A percentile compares a stretch with the other conserved stretches of the same genome.
Conservation (phyloP, 1,140 invertebrate species). For the Proales similis region DNA sequence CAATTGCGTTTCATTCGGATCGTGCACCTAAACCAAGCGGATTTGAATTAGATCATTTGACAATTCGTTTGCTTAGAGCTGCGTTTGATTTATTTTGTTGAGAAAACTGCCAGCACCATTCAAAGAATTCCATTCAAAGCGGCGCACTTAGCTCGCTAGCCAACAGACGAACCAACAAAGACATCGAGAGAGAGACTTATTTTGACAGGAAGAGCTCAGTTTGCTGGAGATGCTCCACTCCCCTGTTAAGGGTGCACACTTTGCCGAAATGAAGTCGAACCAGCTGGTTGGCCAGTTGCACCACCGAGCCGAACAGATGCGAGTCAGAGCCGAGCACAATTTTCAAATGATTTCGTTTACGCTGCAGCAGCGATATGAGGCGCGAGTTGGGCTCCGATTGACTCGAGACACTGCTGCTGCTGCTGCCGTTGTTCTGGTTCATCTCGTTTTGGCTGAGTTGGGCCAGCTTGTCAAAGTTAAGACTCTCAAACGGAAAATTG, state of each 20-base stretch:
- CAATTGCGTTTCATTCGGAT: slow-evolving; percentile 5
- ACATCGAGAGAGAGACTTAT: neutral
- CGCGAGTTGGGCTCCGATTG: neutral
- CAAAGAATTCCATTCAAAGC: no score
- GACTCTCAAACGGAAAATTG: slow-evolving; percentile 20
- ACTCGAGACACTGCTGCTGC: neutral
- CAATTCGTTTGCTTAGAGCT: no score
- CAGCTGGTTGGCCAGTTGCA: slow-evolving; percentile 57
- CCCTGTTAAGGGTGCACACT: slow-evolving; percentile 57
- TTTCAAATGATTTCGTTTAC: slow-evolving; percentile 25
- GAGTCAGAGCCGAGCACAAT: neutral
- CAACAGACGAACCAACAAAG: no score
- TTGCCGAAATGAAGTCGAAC: slow-evolving; percentile 53
- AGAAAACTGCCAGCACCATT: no score
- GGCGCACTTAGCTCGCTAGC: no score
- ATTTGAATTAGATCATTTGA: no score
- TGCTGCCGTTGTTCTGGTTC: no score
- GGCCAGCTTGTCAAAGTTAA: slow-evolving; percentile 10
- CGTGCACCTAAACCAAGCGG: slow-evolving; percentile 36
- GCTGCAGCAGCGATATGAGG: neutral
- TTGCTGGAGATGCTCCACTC: slow-evolving; percentile 56
- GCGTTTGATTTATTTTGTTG: no score
- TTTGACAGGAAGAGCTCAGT: slow-evolving; percentile 40
- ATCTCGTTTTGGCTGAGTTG: neutral
- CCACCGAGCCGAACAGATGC: slow-evolving; percentile 3